A percentile compares a stretch with the other conserved stretches of the same genome.
These are phyloP conservation scores for Tichodroma muraria DNA, from an alignment of 2,113 vertebrate species.

Conservation along the genomic window DNA sequence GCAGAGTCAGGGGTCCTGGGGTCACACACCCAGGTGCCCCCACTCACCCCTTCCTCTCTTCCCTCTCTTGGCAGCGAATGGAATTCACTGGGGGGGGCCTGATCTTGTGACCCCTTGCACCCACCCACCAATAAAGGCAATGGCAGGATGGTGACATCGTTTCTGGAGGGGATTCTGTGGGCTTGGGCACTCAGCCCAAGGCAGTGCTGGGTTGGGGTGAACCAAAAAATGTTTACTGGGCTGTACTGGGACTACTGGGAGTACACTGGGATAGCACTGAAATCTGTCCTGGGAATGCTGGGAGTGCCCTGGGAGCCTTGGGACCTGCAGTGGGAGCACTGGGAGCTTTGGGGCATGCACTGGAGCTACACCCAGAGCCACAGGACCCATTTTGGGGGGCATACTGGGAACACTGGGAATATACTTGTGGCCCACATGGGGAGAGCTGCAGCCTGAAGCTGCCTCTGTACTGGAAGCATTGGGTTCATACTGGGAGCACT, in stretches of 20 bases:
- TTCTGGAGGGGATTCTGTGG: neutral
- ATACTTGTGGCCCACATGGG: fast-evolving
- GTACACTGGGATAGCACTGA: too few relatives aligned
- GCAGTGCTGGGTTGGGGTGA: fast-evolving
- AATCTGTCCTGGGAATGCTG: too few relatives aligned
- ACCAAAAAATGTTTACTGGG: neutral
- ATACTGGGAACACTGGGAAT: neutral
- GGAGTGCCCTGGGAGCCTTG: neutral
- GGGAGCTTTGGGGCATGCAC: neutral
- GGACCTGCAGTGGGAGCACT: neutral
- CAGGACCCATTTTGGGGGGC: too few relatives aligned
- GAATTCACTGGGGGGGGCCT: constrained; percentile 94
- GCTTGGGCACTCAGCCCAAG: neutral
- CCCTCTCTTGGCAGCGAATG: constrained; percentile 77
- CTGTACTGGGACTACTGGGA: neutral
- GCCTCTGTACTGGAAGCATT: neutral
- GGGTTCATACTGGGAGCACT: neutral
- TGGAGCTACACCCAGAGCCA: neutral
- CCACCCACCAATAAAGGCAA: neutral
- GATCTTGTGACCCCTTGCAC: constrained; percentile 69
- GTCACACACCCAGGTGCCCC: fast-evolving
- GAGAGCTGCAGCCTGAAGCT: neutral
- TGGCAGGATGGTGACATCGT: neutral
- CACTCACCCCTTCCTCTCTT: neutral
- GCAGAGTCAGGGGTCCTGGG: too few relatives aligned